A percentile compares a stretch with the other conserved stretches of the same genome.
These are phyloP conservation scores for Agrypnus murinus DNA, from an alignment of 2,888 invertebrate species.

Conservation along the genomic window DNA sequence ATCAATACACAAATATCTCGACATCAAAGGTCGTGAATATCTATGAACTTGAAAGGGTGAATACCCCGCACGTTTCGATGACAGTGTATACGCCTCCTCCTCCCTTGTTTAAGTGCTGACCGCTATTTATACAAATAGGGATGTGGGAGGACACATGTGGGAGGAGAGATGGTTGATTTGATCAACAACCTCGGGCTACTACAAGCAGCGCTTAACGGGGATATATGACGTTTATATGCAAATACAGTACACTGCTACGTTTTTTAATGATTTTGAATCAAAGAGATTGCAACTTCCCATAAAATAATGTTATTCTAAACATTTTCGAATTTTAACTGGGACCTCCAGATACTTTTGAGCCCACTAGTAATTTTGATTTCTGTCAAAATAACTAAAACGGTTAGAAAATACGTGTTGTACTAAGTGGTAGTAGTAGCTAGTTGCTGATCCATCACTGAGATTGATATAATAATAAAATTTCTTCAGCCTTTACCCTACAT, in stretches of 20 bases:
- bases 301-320: slow-evolving; percentile 3
- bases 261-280: slow-evolving; percentile 24
- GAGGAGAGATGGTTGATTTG: slow-evolving; percentile 16
- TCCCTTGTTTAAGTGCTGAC: slow-evolving; percentile 29
- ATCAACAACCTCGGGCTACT: slow-evolving; percentile 20
- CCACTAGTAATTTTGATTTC: too few relatives aligned
- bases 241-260: slow-evolving; percentile 4
- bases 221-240: slow-evolving; percentile 9
- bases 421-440: too few relatives aligned
- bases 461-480: too few relatives aligned
- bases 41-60: slow-evolving; percentile 42
- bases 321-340: neutral
- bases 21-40: slow-evolving; percentile 34
- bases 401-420: too few relatives aligned
- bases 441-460: too few relatives aligned
- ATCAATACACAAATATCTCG: slow-evolving; percentile 15
- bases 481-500: too few relatives aligned
- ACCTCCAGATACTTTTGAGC: too few relatives aligned
- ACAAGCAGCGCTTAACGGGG: neutral
- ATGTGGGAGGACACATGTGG: neutral
- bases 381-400: too few relatives aligned
- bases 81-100: slow-evolving; percentile 8
- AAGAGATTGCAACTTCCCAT: neutral
- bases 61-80: slow-evolving; percentile 15
- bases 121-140: slow-evolving; percentile 35